Conservation (phyloP, 1,140 invertebrate species). For the Caerostris darwini region DNA sequence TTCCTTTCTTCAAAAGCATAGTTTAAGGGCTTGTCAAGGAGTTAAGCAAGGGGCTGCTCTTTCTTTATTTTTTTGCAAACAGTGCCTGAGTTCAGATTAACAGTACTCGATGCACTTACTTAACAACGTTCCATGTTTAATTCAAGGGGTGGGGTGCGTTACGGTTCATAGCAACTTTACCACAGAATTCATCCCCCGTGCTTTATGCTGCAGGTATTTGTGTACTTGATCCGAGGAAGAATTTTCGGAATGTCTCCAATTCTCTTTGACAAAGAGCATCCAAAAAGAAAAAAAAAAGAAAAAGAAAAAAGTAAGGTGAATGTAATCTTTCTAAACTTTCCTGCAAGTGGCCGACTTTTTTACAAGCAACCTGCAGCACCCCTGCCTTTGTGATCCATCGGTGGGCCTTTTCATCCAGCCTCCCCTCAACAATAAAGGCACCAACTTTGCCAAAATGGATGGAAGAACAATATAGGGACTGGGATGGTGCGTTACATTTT, state of each 20-base stretch:
- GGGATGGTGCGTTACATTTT: conserved; percentile 53
- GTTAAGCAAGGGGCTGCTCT: neutral
- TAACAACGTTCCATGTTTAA: neutral
- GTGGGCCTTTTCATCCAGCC: conserved; percentile 30
- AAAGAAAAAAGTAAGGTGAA: neutral
- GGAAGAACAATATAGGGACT: conserved; percentile 46
- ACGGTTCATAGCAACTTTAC: neutral
- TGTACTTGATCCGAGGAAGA: conserved; percentile 48
- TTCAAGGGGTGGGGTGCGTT: neutral
- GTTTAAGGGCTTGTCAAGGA: too few relatives aligned
- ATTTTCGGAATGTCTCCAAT: conserved; percentile 35
- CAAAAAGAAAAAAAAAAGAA: too few relatives aligned
- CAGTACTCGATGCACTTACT: neutral
- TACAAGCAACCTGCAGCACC: conserved; percentile 52
- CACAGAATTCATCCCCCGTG: neutral
- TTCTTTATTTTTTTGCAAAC: neutral
- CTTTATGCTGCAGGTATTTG: conserved; percentile 47
- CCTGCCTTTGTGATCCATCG: conserved; percentile 43
- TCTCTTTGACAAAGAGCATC: neutral
- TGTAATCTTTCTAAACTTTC: conserved; percentile 62
- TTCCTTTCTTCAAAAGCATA: too few relatives aligned
- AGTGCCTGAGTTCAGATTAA: neutral
- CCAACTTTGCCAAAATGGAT: conserved; percentile 43
- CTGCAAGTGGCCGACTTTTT: conserved; percentile 64
- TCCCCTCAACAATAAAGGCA: conserved; percentile 44